These are phyloP conservation scores for Stenotaenia linearis DNA, from an alignment of 2,888 invertebrate genomes.

Conservation along the genomic window DNA sequence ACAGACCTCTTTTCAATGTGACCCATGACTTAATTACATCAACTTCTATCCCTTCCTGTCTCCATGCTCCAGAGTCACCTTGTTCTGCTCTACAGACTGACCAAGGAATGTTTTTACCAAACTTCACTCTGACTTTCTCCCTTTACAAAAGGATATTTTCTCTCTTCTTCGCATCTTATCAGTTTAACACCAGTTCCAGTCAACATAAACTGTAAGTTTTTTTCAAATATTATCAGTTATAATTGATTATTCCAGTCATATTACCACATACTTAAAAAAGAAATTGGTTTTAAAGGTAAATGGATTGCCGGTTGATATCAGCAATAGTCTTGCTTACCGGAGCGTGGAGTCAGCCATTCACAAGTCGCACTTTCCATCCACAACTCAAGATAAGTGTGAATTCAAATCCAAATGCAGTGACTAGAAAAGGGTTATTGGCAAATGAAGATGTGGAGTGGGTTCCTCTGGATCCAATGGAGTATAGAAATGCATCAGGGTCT, in stretches of 20 bases:
- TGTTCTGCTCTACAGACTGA: not conserved
- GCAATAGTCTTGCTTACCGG: not conserved
- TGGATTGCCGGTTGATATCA: not conserved
- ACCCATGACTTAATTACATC: not conserved
- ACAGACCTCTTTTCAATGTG: not conserved
- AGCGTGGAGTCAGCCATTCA: not conserved
- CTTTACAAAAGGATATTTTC: no score
- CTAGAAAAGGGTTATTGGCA: not conserved
- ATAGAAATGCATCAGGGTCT: not conserved
- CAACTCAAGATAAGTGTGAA: not conserved
- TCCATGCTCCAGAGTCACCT: not conserved
- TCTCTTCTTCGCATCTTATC: not conserved
- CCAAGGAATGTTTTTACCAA: not conserved
- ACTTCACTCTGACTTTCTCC: not conserved
- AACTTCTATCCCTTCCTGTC: not conserved
- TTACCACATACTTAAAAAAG: no score
- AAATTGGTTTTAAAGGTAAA: not conserved
- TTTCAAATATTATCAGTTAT: not conserved
- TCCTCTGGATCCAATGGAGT: not conserved
- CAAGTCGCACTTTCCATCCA: not conserved
- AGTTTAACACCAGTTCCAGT: no score
- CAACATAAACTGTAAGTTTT: no score
- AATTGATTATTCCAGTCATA: not conserved
- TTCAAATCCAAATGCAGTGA: not conserved
- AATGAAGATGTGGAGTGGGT: not conserved